Evolutionary conservation across 2,888 invertebrate genomes (phyloP), one percentile per base, ranked within the genome.

Genomic region (Melieria picta): DNA sequence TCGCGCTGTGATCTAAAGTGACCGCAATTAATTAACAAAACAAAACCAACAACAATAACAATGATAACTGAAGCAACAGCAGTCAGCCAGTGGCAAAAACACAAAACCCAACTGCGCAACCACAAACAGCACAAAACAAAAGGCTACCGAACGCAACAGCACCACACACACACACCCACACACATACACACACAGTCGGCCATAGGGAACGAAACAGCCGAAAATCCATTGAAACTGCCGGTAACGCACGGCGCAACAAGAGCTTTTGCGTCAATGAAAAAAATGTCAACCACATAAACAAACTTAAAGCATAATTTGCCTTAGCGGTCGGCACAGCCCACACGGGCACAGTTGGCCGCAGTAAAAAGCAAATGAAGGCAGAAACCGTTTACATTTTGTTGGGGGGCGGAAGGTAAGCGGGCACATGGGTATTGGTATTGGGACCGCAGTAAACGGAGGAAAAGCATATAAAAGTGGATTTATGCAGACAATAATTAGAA

Each of bases 21-120:
- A 64, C 69, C 64, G 48, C 63, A 69, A 69, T 64, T 69, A 69
- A 69, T 57, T 63, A 57, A 57, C 42, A 43, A 69, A 66, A 69
- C 30, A 46, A 61, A 61, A 9, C 7, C 61, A 43, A 61, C 45
- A 61, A 60, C n/a, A 60, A 60, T 60, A 62, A 43, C 30, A 62
- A 46, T 47, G 10, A 61, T 10, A 69, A 46, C 13, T 9, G 42
- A 43, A 60, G 60, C 45, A 58, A 16, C 45, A 58, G 6, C 30
- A 30, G 30, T 30, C 30, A 30, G 30, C 30, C 30, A 2, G 50
- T 10, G 50, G 50, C 13, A 11, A 57, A 11, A 11, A 11, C 9
- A 57, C 30, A 30, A 30, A 30, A 30, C 30, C 30, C 30, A 2
- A 30, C 47, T 62, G 11, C 16, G 11, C 16, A n/a, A n/a, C 16